Evolutionary conservation across 2,113 vertebrate species (phyloP), one percentile per base, ranked within the genome.

Genomic region (Peucedramus taeniatus): DNA sequence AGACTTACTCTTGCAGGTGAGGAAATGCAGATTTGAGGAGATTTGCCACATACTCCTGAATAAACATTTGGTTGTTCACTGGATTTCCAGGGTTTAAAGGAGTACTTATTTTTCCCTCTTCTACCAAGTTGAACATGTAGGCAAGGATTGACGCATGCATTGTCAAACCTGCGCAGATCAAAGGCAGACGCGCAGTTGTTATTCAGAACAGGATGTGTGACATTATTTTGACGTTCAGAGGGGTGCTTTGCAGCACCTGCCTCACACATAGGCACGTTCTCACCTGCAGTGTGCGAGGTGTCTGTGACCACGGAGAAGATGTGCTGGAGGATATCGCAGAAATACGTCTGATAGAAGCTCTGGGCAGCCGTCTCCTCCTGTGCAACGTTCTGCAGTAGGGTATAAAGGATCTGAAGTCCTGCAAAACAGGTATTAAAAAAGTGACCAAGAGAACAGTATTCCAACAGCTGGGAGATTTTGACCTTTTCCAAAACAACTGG

Each of bases 141-240:
- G 99, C 99, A 79, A 99, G 98, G 98, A 99, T 99, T 68, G 99
- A 99, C 3, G 99, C 99, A 45, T 99, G 99, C 99, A 99, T 99
- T 64, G 99, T 99, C 96, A 99, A 98, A 94, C 99, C 99, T 99
- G 97, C 79, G 64, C 39, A 74, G 63, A 71, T 27, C 80, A 37
- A 28, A 94, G 75, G 8, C 47, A 76, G 2, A 93, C 47, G 24
- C 1, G 1, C 45, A 33, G 79, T 24, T 68, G 61, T 53, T 74
- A 64, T 3, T 81, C 33, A 30, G 18, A 90, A 42, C 22, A 65
- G 26, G 24, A 26, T 1, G 22, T 1, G 5, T 2, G 65, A 0
- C 16, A 1, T 4, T 15, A 3, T 13, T 68, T 3, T 20, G 10
- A 20, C 7, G 7, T 19, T 72, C 54, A 61, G 26, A 42, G 60